Conservation (phyloP, 2,888 invertebrate species). For the Ceriagrion tenellum region DNA sequence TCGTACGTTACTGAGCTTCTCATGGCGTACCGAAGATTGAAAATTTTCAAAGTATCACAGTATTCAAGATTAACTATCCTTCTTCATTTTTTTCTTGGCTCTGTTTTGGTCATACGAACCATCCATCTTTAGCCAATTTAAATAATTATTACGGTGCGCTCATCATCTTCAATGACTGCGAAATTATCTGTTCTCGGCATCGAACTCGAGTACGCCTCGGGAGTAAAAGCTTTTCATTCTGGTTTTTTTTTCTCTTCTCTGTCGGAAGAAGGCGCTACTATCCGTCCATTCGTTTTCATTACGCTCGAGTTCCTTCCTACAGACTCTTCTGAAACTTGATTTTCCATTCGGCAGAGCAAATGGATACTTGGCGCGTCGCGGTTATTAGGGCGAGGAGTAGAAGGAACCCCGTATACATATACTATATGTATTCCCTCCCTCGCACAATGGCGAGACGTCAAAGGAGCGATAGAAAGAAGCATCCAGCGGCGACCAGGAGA, state of each 20-base stretch:
- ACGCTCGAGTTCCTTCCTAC: neutral
- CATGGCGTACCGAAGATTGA: too few species aligned
- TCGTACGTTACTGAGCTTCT: too few species aligned
- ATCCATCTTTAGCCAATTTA: too few species aligned
- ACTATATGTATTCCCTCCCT: neutral
- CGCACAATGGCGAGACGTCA: neutral
- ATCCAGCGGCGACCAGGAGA: neutral
- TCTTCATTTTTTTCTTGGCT: too few species aligned
- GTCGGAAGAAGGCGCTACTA: neutral
- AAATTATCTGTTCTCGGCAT: neutral
- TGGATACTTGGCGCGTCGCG: constrained; percentile 34
- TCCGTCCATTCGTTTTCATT: constrained; percentile 2
- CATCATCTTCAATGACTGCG: neutral
- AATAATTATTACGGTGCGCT: neutral
- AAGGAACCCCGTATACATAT: neutral
- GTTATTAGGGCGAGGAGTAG: neutral
- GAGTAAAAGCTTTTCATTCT: neutral
- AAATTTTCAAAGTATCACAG: too few species aligned
- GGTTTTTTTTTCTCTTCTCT: neutral
- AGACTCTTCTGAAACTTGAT: constrained; percentile 14
- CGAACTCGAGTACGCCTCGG: neutral
- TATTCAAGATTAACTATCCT: too few species aligned
- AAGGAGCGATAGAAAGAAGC: neutral
- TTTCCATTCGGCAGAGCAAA: constrained; percentile 11
- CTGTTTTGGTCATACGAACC: too few species aligned